phyloP scores from a whole-genome alignment of 2,888 invertebrate species.

The Lithophane leautieri region DNA sequence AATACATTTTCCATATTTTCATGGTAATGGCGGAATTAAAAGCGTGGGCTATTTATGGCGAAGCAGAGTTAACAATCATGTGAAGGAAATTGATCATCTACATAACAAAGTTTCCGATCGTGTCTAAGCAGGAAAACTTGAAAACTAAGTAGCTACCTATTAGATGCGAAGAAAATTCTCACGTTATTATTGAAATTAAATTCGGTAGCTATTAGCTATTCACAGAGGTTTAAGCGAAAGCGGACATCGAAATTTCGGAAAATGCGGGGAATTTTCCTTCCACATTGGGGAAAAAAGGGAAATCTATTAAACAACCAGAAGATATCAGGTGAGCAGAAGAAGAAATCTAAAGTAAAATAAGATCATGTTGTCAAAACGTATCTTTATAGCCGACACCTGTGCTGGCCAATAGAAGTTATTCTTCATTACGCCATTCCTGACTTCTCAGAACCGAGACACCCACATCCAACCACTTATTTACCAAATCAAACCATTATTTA shows the following conservation, averaged over 20 bases:
- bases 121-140: not conserved
- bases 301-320: not conserved
- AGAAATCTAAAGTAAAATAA: not conserved
- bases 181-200: not conserved
- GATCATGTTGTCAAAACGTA: not conserved
- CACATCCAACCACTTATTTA: conserved; percentile 52
- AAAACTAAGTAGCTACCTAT: not conserved
- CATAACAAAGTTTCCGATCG: conserved; percentile 24
- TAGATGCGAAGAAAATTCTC: not conserved
- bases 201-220: not conserved
- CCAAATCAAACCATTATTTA: conserved; percentile 63
- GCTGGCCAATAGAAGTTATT: conserved; percentile 11
- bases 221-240: no score
- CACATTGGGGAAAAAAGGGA: no score
- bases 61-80: conserved; percentile 2
- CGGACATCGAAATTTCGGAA: no score
- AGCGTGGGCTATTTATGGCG: conserved; percentile 24
- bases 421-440: conserved; percentile 37
- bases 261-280: not conserved
- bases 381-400: conserved; percentile 16
- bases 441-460: conserved; percentile 56
- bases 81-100: conserved; percentile 29
- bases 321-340: not conserved
- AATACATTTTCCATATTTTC: conserved; percentile 56
- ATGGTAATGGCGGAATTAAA: conserved; percentile 51